Evolutionary conservation across 2,888 invertebrate genomes (phyloP), one percentile per base, ranked within the genome.

Genomic region (Zaprionus obscuricornis): DNA sequence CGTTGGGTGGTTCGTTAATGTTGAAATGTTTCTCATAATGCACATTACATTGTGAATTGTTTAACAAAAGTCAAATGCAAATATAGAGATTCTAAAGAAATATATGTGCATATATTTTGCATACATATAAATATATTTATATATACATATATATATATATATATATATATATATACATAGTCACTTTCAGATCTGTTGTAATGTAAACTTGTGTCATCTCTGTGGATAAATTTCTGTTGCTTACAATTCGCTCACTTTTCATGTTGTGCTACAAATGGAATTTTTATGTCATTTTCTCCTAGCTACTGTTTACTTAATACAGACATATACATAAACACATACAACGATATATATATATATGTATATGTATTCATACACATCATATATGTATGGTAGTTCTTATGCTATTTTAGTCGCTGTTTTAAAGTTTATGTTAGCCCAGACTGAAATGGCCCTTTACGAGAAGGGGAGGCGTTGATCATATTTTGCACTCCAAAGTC

Each of bases 401-500:
- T 47, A n/a, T 57, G 51, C 29, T 64, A 40, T 64, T 63, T 57
- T 27, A 62, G 75, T 65, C 36, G 33, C 45, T 70, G 42, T 49
- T 70, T 81, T 70, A 63, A 78, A 74, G 78, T 71, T 85, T 70
- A 85, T 78, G 57, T 36, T 33, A 24, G 17, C 18, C n/a, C 46
- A 24, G 42, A 26, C 54, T 51, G 49, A 52, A 72, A 67, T 68
- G 63, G 50, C 40, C 33, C 58, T 47, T 59, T 63, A 63, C 52
- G 34, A 4, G 22, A n/a, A 27, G 31, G 58, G 26, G 11, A 16
- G 58, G 40, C 58, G 56, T 57, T 68, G 78, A 78, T 78, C 82
- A 77, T 78, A 85, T 77, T 78, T 85, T 74, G 85, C 78, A 78
- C 78, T 78, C 85, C 78, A 63, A 46, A 56, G 36, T 31, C 64